Percentiles rank a stretch among this genome's conserved stretches.
phyloP scores from a whole-genome alignment of 2,113 vertebrate species.

The Chitala chitala region DNA sequence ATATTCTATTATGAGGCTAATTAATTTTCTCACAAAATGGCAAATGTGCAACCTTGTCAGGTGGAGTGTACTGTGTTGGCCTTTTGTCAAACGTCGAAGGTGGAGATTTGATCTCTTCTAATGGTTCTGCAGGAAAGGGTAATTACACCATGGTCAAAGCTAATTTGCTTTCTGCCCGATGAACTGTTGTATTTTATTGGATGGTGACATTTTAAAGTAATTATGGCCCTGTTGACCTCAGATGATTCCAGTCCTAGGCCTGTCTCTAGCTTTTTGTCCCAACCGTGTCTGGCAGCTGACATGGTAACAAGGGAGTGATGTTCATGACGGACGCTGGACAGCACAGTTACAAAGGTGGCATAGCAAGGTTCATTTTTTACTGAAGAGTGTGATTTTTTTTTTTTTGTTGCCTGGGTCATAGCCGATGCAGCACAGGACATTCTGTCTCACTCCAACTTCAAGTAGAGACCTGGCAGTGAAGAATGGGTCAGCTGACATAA shows the following conservation, averaged over 20 bases:
- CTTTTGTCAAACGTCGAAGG: slow-evolving; percentile 99
- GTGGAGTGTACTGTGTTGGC: slow-evolving; percentile 99
- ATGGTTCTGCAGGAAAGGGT: slow-evolving; percentile 99
- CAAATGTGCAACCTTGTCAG: slow-evolving; percentile 99
- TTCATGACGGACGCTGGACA: slow-evolving; percentile 80
- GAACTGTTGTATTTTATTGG: slow-evolving; percentile 99
- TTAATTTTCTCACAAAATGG: slow-evolving; percentile 99
- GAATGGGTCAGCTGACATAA: too few species aligned
- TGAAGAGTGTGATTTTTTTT: too few species aligned
- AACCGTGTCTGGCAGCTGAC: slow-evolving; percentile 91
- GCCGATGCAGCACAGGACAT: too few species aligned
- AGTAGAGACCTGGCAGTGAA: too few species aligned
- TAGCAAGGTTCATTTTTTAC: too few species aligned
- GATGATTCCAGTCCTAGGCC: slow-evolving; percentile 96
- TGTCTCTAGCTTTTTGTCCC: slow-evolving; percentile 82
- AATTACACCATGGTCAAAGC: slow-evolving; percentile 99
- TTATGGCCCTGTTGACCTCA: slow-evolving; percentile 99
- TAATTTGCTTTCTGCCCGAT: slow-evolving; percentile 99
- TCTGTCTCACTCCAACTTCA: too few species aligned
- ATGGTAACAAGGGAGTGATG: slow-evolving; percentile 99
- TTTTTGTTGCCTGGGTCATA: too few species aligned
- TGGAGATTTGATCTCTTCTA: slow-evolving; percentile 99
- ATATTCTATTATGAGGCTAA: slow-evolving; percentile 99
- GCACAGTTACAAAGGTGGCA: too few species aligned
- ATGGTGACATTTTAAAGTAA: slow-evolving; percentile 99